These are phyloP conservation scores for Sturnus vulgaris DNA, from an alignment of 2,113 vertebrate genomes.

Conservation along the genomic window DNA sequence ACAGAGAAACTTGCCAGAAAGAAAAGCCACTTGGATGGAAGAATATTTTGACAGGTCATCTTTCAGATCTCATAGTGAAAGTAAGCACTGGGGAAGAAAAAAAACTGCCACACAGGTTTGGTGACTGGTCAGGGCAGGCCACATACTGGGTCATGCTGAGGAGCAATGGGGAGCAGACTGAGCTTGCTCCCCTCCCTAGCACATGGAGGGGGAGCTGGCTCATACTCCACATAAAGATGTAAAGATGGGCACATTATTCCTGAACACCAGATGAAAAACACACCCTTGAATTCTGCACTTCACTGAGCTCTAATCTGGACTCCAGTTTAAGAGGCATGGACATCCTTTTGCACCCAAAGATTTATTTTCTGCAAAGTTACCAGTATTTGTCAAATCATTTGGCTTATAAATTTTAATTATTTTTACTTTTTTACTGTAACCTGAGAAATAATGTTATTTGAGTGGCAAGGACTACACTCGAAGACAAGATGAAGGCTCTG, in stretches of 20 bases:
- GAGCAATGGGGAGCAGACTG: accelerated
- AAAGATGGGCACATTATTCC: background rate
- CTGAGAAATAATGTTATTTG: background rate
- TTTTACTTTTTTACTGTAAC: background rate
- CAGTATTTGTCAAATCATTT: background rate
- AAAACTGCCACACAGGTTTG: background rate
- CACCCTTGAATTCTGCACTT: accelerated
- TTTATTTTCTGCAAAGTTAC: background rate
- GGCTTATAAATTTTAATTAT: background rate
- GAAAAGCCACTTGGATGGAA: background rate
- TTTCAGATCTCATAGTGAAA: background rate
- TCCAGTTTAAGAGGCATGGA: background rate
- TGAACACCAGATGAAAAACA: background rate
- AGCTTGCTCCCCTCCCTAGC: background rate
- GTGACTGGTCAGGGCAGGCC: background rate
- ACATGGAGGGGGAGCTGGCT: background rate
- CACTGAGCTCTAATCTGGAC: background rate
- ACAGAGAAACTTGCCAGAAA: background rate
- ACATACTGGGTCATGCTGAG: background rate
- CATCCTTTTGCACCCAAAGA: background rate
- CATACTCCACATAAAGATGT: background rate
- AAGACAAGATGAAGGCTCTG: background rate
- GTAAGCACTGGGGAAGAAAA: background rate
- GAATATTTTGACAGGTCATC: background rate
- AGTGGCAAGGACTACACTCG: background rate